A percentile compares a stretch with the other conserved stretches of the same genome.
phyloP scores from a whole-genome alignment of 2,888 invertebrate species.

The Chymomyza procnemis region DNA sequence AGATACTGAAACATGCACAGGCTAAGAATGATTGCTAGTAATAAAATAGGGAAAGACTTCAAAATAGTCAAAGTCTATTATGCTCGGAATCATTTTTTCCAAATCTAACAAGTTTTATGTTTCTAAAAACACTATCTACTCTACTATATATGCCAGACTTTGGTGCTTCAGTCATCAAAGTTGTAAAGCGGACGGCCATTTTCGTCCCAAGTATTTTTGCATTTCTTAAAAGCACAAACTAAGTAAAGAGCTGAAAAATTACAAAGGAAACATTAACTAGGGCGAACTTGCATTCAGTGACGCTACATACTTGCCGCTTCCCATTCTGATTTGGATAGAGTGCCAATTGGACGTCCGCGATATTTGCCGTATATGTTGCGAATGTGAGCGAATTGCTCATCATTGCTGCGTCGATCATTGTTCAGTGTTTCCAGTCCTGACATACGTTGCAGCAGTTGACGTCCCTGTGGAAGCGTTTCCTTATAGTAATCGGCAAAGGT shows the following conservation, averaged over 20 bases:
- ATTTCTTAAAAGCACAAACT: slow-evolving; percentile 90
- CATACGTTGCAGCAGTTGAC: slow-evolving; percentile 86
- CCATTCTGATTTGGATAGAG: slow-evolving; percentile 94
- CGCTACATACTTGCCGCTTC: slow-evolving; percentile 88
- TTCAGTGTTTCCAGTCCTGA: slow-evolving; percentile 89
- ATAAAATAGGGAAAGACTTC: too few relatives aligned
- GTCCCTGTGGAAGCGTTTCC: slow-evolving; percentile 69
- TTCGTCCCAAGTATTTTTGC: slow-evolving; percentile 70
- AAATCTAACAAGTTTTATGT: neutral
- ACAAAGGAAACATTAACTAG: slow-evolving; percentile 13
- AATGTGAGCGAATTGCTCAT: slow-evolving; percentile 87
- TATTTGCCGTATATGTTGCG: slow-evolving; percentile 79
- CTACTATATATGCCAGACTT: neutral
- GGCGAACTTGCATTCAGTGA: slow-evolving; percentile 13
- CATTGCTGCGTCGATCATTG: slow-evolving; percentile 79
- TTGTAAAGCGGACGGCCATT: slow-evolving; percentile 58
- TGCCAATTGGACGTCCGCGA: slow-evolving; percentile 82
- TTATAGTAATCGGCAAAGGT: slow-evolving; percentile 89
- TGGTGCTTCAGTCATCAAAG: slow-evolving; percentile 54
- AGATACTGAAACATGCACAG: too few relatives aligned
- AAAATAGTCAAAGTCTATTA: too few relatives aligned
- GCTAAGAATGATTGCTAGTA: too few relatives aligned
- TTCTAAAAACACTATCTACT: too few relatives aligned
- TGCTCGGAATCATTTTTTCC: too few relatives aligned
- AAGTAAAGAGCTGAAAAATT: slow-evolving; percentile 86